Conservation (phyloP, 2,797 vertebrate genomes). For the Paratrypauchen microcephalus region DNA sequence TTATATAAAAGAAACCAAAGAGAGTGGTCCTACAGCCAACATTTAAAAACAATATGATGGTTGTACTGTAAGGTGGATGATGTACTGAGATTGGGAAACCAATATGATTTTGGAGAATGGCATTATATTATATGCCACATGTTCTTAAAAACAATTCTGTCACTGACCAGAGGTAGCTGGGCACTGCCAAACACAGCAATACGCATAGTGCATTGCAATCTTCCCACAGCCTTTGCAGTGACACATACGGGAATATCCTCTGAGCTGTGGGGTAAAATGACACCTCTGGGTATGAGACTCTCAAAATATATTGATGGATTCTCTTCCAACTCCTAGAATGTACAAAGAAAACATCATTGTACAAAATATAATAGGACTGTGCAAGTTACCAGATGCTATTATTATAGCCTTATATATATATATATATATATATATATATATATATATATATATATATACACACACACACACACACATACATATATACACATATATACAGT, state of each 20-base stretch:
- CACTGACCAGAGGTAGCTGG: constrained; percentile 81
- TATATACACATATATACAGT: too few species aligned
- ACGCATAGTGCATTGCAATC: constrained; percentile 46
- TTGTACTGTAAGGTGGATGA: too few species aligned
- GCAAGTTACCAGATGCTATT: background rate
- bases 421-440: too few species aligned
- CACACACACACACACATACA: too few species aligned
- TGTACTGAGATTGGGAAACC: background rate
- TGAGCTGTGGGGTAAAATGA: constrained; percentile 74
- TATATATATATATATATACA: too few species aligned
- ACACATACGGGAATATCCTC: constrained; percentile 77
- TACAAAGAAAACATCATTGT: constrained; percentile 13
- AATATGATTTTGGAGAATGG: background rate
- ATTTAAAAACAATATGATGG: too few species aligned
- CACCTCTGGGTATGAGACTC: constrained; percentile 70
- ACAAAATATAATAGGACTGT: background rate
- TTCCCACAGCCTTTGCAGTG: constrained; percentile 67
- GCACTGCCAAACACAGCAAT: constrained; percentile 79
- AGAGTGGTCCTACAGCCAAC: too few species aligned
- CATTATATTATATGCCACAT: too few species aligned
- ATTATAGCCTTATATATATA: too few species aligned
- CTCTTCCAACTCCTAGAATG: constrained; percentile 69
- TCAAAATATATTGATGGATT: constrained; percentile 61
- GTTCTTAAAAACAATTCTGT: background rate
- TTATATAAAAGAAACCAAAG: too few species aligned